Evolutionary conservation across 2,113 vertebrate species (phyloP).

Genomic region (Cervus canadensis): DNA sequence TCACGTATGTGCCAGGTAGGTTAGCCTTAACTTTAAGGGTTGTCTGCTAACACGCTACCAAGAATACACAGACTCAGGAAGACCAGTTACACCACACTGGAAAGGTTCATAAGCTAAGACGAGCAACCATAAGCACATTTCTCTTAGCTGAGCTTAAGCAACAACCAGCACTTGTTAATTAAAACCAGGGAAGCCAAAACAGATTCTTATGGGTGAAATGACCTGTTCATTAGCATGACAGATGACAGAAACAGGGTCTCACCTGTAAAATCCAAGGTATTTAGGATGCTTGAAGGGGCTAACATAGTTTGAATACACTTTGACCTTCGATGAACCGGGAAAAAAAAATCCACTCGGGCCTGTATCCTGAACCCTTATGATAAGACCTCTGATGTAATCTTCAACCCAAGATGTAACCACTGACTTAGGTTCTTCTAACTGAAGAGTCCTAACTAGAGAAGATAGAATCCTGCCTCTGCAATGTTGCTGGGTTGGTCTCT

Average conservation of each 20-base stretch:
- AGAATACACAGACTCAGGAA: not conserved
- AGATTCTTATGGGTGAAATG: not conserved
- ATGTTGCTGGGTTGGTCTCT: not conserved
- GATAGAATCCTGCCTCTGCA: not conserved
- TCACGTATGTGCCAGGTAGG: not conserved
- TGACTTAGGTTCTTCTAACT: not conserved
- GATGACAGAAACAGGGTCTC: not conserved
- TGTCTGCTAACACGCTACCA: not conserved
- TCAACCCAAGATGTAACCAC: not conserved
- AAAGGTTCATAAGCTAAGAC: not conserved
- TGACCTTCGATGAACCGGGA: not conserved
- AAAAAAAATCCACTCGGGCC: not conserved
- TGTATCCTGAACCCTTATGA: no score
- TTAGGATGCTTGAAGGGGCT: not conserved
- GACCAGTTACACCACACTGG: not conserved
- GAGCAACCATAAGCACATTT: not conserved
- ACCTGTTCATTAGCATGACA: not conserved
- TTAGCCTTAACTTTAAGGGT: not conserved
- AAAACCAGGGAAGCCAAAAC: not conserved
- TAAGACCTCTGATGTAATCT: accelerated
- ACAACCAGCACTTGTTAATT: not conserved
- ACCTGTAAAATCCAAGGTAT: not conserved
- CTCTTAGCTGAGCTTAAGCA: not conserved
- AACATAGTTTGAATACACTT: not conserved
- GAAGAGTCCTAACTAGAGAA: not conserved